Evolutionary conservation across 1,140 invertebrate genomes (phyloP).

Genomic region (Trialeurodes vaporariorum): DNA sequence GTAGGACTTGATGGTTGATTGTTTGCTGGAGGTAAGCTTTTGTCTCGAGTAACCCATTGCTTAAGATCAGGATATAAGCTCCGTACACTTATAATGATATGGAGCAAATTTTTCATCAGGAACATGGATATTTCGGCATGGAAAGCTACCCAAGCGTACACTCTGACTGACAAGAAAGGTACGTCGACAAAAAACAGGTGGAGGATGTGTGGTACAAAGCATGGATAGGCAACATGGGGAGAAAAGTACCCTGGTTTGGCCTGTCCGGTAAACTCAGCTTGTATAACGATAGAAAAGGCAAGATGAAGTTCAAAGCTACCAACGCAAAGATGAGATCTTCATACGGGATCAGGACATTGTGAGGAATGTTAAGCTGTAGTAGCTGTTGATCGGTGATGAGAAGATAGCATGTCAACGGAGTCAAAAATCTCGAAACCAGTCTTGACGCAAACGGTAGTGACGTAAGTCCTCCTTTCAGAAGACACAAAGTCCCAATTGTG

Average conservation of each 20-base stretch:
- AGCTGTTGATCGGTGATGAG: slow-evolving; percentile 18
- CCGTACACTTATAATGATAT: slow-evolving; percentile 35
- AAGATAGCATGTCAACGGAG: slow-evolving; percentile 33
- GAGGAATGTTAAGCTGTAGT: neutral
- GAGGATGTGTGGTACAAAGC: slow-evolving; percentile 36
- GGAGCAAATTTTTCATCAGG: slow-evolving; percentile 44
- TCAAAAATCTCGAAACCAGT: slow-evolving; percentile 44
- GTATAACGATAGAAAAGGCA: slow-evolving; percentile 44
- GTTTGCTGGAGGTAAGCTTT: neutral
- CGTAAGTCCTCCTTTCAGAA: slow-evolving; percentile 35
- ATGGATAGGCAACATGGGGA: slow-evolving; percentile 26
- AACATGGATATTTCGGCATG: slow-evolving; percentile 37
- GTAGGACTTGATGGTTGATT: neutral
- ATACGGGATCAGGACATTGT: neutral
- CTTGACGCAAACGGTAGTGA: slow-evolving; percentile 34
- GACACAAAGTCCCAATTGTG: slow-evolving; percentile 40
- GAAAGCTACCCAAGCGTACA: slow-evolving; percentile 40
- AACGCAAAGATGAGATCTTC: slow-evolving; percentile 35
- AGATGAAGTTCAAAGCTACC: slow-evolving; percentile 42
- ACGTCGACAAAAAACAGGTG: slow-evolving; percentile 41
- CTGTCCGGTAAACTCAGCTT: slow-evolving; percentile 35
- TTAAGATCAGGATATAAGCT: slow-evolving; percentile 32
- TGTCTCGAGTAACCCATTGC: neutral
- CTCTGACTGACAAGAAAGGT: slow-evolving; percentile 42
- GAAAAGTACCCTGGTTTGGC: slow-evolving; percentile 17